These are phyloP conservation scores for Felis chaus DNA, from an alignment of 2,113 vertebrate genomes.

Conservation along the genomic window DNA sequence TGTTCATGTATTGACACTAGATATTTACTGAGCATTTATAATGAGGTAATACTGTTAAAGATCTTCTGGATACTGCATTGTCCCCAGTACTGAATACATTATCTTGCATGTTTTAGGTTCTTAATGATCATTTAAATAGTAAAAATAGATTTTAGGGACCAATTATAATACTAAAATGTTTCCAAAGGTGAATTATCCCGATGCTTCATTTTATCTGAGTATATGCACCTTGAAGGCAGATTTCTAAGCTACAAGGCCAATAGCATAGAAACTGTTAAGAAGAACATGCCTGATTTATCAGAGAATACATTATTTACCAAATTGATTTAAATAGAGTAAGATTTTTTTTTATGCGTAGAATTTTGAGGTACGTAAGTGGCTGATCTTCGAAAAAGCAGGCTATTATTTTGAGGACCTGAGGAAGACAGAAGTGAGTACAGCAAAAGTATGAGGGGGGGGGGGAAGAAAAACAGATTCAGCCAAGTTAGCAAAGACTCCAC, in stretches of 20 bases:
- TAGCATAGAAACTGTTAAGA: background rate
- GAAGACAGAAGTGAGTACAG: background rate
- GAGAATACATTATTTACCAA: background rate
- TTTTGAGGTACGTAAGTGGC: background rate
- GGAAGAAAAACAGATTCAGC: background rate
- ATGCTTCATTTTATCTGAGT: background rate
- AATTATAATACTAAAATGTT: background rate
- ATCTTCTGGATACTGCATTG: background rate
- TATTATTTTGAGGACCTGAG: background rate
- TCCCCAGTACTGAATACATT: background rate
- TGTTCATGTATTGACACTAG: background rate
- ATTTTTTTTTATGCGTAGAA: background rate
- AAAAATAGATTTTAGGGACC: background rate
- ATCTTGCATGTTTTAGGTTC: background rate
- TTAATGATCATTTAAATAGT: background rate
- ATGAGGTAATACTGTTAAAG: background rate
- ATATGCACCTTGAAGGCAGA: background rate
- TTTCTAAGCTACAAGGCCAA: background rate
- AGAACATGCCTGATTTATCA: background rate
- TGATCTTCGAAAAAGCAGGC: background rate
- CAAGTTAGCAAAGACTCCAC: background rate
- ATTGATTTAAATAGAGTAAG: background rate
- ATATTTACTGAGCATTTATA: background rate
- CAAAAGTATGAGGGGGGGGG: background rate
- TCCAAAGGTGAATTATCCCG: background rate